These are phyloP conservation scores for Drosophila tristis DNA, from an alignment of 1,140 invertebrate species.

Conservation along the genomic window DNA sequence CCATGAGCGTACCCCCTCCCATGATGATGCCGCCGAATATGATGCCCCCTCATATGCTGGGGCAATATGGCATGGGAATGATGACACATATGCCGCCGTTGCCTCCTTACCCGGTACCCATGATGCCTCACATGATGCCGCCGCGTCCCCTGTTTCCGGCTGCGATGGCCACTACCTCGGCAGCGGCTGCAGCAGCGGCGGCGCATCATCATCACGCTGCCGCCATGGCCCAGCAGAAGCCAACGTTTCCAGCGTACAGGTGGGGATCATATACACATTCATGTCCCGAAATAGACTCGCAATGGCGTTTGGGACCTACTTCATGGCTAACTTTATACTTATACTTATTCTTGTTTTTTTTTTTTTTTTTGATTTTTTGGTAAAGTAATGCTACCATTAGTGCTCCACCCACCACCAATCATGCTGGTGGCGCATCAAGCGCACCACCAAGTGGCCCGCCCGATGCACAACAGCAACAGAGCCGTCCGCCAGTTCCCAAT, in stretches of 20 bases:
- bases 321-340: background rate
- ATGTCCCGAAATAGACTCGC: no score
- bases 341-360: conserved; percentile 2
- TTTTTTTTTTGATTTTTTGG: conserved; percentile 70
- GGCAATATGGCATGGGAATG: conserved; percentile 85
- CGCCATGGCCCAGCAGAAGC: conserved; percentile 87
- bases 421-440: conserved; percentile 68
- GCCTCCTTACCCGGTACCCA: conserved; percentile 86
- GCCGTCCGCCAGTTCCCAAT: conserved; percentile 51
- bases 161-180: conserved; percentile 87
- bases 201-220: conserved; percentile 83
- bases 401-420: conserved; percentile 87
- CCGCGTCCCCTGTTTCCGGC: conserved; percentile 91
- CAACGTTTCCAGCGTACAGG: conserved; percentile 92
- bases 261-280: conserved; percentile 65
- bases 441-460: conserved; percentile 69
- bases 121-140: conserved; percentile 89
- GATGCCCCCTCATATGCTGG: conserved; percentile 87
- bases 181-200: conserved; percentile 83
- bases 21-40: conserved; percentile 86
- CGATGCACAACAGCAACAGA: conserved; percentile 68
- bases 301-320: background rate
- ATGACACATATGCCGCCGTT: conserved; percentile 86
- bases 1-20: conserved; percentile 84
- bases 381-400: conserved; percentile 89